Base-by-base conservation (phyloP, 2,797 vertebrate genomes). In the Xenentodon cancila region DNA sequence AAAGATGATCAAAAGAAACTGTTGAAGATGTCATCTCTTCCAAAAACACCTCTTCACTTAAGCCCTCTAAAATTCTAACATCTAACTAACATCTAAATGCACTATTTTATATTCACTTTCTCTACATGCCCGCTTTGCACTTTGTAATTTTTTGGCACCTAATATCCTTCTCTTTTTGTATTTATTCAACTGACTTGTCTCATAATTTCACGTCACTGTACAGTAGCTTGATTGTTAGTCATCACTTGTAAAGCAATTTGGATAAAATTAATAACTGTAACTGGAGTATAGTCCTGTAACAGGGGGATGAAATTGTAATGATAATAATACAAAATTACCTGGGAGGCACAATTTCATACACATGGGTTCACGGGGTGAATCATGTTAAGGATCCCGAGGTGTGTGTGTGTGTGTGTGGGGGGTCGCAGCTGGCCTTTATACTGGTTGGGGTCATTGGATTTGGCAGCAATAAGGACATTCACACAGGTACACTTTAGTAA, bases 351-450 rank as follows among this genome's bases (percentile, higher is more conserved):
- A 17, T 37, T 37, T 37, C 9, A 37, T 3, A 55, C 9, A 19
- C 45, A 52, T 2, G 4, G 18, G 59, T 68, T 63, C 18, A 65
- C 32, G 34, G 46, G 34, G 5, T 49, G 40, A 13, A 47, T 53
- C 13, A 9, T 32, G 52, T 20, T 34, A 30, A 42, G 34, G 13
- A 47, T 43, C 22, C 53, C 53, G 58, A 76, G 22, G 49, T n/a
- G n/a, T n/a, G n/a, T n/a, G n/a, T n/a, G n/a, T n/a, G n/a, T n/a
- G n/a, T 50, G 58, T 61, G 44, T 30, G n/a, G 43, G 51, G 15
- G 68, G 59, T 53, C 75, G 79, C 79, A 79, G 70, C 76, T 77
- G 65, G 70, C 56, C 70, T 59, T 74, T 66, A 22, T 2, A 19
- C 30, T 64, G 53, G 32, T 49, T 37, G 75, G 50, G 47, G 65